Percentiles rank a stretch among this genome's conserved stretches.
phyloP scores from a whole-genome alignment of 37 sponge, comb jelly and placozoan species.

The Oopsacas minuta region DNA sequence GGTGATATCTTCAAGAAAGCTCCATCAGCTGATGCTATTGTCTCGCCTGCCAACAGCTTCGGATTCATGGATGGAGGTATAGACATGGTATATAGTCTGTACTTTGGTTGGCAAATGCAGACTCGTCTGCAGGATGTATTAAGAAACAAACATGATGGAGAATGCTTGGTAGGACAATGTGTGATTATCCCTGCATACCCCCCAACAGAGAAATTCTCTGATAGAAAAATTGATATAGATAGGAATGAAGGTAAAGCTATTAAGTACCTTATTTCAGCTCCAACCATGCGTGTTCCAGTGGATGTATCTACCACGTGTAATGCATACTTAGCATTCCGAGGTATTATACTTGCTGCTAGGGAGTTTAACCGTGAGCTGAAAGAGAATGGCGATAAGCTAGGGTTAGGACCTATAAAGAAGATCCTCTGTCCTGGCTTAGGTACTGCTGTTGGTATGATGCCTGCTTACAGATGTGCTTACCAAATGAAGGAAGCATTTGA shows the following conservation, averaged over 20 bases:
- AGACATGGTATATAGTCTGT: conserved; percentile 48
- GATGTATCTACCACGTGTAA: conserved; percentile 50
- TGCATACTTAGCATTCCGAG: conserved; percentile 60
- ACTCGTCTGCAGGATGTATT: conserved; percentile 38
- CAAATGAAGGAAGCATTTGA: conserved; percentile 32
- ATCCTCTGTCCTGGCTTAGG: conserved; percentile 67
- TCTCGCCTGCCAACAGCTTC: conserved; percentile 74
- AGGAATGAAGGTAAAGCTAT: conserved; percentile 42
- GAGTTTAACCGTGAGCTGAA: background rate
- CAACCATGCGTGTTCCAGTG: conserved; percentile 61
- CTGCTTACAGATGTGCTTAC: conserved; percentile 38
- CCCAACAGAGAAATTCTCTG: background rate
- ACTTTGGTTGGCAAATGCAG: conserved; percentile 74
- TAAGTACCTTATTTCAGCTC: conserved; percentile 55
- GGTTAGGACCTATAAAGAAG: conserved; percentile 24
- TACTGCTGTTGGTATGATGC: conserved; percentile 65
- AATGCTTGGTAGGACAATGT: conserved; percentile 44
- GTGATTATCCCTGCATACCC: conserved; percentile 50
- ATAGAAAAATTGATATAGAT: background rate
- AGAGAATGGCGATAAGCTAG: background rate
- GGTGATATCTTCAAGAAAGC: conserved; percentile 69
- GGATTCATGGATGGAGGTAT: conserved; percentile 82
- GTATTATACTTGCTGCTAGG: conserved; percentile 40
- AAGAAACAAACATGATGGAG: conserved; percentile 38
- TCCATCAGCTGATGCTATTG: conserved; percentile 59